A percentile compares a stretch with the other conserved stretches of the same genome.
phyloP scores from a whole-genome alignment of 2,113 vertebrate genomes.

The Colossoma macropomum region DNA sequence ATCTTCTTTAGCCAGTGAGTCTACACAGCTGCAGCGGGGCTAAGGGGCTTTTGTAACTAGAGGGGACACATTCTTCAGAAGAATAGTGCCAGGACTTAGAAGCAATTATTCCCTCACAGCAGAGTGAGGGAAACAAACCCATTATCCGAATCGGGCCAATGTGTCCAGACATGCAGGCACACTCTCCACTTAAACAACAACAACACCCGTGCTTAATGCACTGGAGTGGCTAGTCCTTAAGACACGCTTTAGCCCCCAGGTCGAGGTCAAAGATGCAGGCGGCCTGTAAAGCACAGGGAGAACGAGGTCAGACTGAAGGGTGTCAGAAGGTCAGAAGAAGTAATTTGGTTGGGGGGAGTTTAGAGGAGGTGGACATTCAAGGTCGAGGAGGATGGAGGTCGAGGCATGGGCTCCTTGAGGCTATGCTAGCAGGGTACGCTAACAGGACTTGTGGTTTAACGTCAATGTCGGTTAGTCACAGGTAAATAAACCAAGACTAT shows the following conservation, averaged over 20 bases:
- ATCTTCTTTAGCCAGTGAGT: slow-evolving; percentile 5
- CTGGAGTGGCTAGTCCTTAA: slow-evolving; percentile 34
- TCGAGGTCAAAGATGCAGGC: slow-evolving; percentile 29
- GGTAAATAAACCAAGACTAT: not conserved
- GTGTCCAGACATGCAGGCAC: slow-evolving; percentile 44
- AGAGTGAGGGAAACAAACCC: slow-evolving; percentile 39
- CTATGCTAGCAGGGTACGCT: slow-evolving; percentile 44
- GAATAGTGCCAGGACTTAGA: slow-evolving; percentile 43
- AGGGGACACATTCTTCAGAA: slow-evolving; percentile 35
- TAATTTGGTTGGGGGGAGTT: not conserved
- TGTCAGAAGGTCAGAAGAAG: slow-evolving; percentile 26
- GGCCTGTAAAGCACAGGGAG: slow-evolving; percentile 21
- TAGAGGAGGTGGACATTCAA: slow-evolving; percentile 64
- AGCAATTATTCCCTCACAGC: slow-evolving; percentile 46
- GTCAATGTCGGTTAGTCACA: not conserved
- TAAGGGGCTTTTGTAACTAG: slow-evolving; percentile 14
- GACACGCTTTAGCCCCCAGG: slow-evolving; percentile 39
- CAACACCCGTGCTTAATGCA: slow-evolving; percentile 45
- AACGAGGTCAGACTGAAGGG: slow-evolving; percentile 17
- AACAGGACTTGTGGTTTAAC: slow-evolving; percentile 6
- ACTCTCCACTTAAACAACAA: slow-evolving; percentile 49
- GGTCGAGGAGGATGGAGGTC: slow-evolving; percentile 60
- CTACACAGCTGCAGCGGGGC: slow-evolving; percentile 24
- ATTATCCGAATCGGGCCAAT: slow-evolving; percentile 21
- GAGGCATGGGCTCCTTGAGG: slow-evolving; percentile 7